Evolutionary conservation across 2,888 invertebrate species (phyloP).

Genomic region (Melieria picta): DNA sequence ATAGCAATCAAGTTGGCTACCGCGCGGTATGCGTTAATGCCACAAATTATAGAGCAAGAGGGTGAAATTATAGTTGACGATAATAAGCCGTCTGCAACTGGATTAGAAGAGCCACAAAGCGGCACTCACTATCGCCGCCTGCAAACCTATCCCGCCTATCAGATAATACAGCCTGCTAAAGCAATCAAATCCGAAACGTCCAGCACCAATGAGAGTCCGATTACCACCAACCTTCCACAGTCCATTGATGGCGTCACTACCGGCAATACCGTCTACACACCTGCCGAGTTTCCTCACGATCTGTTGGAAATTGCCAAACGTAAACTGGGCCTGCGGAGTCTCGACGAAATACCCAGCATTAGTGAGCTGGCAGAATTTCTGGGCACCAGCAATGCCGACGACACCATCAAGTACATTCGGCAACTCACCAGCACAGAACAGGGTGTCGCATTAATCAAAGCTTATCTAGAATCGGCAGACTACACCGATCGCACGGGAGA

Average conservation of each 20-base stretch:
- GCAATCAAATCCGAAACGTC: conserved; percentile 4
- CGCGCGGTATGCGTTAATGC: not conserved
- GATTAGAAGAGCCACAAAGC: no score
- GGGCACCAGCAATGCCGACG: conserved; percentile 51
- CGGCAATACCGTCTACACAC: conserved; percentile 22
- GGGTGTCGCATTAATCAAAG: conserved; percentile 56
- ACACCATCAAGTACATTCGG: conserved; percentile 57
- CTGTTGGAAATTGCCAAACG: conserved; percentile 54
- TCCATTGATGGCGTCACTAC: conserved; percentile 8
- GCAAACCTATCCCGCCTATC: conserved; percentile 49
- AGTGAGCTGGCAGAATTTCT: conserved; percentile 54
- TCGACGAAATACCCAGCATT: conserved; percentile 54
- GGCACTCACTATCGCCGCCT: conserved; percentile 45
- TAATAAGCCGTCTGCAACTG: no score
- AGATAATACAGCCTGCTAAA: conserved; percentile 36
- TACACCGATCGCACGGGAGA: conserved; percentile 35
- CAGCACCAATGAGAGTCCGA: not conserved
- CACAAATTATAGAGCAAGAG: not conserved
- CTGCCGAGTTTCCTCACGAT: conserved; percentile 55
- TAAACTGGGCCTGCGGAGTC: conserved; percentile 53
- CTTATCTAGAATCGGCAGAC: conserved; percentile 54
- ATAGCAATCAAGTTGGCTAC: not conserved
- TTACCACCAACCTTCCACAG: conserved; percentile 27
- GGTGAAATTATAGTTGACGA: no score
- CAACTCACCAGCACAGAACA: conserved; percentile 52